A percentile compares a stretch with the other conserved stretches of the same genome.
These are phyloP conservation scores for Dryococelus australis DNA, from an alignment of 2,888 invertebrate genomes.

Conservation along the genomic window DNA sequence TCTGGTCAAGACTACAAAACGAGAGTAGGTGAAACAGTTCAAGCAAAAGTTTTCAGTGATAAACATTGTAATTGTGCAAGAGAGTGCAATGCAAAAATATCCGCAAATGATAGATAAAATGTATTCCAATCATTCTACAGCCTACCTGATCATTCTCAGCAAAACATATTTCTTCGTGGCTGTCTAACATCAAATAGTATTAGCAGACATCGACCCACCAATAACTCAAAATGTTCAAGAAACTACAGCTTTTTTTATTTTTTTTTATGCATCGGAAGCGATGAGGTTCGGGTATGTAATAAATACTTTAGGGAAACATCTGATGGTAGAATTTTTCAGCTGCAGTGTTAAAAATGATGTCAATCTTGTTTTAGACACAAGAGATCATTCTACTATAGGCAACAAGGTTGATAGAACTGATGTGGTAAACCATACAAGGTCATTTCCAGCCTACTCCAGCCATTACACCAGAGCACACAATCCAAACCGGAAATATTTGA, in stretches of 20 bases:
- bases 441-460: background rate
- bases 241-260: background rate
- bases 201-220: conserved; percentile 1
- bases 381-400: background rate
- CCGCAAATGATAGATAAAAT: background rate
- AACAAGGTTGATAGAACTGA: background rate
- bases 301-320: background rate
- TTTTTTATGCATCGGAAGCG: background rate
- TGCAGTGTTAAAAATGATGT: background rate
- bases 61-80: too few species aligned
- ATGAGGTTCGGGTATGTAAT: background rate
- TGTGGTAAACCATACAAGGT: background rate
- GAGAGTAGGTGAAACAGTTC: background rate
- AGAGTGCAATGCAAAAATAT: background rate
- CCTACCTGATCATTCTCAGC: background rate
- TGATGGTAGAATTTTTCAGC: background rate
- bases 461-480: conserved; percentile 11
- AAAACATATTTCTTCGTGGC: too few species aligned
- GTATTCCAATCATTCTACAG: background rate
- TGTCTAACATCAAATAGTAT: background rate
- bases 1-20: background rate
- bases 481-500: background rate
- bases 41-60: background rate
- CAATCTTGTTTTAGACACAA: background rate
- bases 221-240: background rate